Evolutionary conservation across 2,113 vertebrate genomes (phyloP).

Genomic region (Sinocyclocheilus grahami): DNA sequence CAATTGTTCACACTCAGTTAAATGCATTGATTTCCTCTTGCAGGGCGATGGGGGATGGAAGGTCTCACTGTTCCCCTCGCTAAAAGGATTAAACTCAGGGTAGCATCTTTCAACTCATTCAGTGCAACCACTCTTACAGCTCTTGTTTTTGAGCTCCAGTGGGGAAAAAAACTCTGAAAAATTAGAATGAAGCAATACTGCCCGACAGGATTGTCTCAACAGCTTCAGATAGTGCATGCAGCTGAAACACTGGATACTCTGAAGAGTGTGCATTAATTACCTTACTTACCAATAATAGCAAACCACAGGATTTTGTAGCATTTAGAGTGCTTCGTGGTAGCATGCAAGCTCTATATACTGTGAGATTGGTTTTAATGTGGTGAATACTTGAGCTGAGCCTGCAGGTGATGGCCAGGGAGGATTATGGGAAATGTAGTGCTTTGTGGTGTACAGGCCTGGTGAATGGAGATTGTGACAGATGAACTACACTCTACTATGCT

Average conservation of each 20-base stretch:
- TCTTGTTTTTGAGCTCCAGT: neutral
- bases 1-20: neutral
- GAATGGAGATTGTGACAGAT: too few relatives aligned
- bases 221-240: neutral
- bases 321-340: too few relatives aligned
- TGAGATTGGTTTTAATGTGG: too few relatives aligned
- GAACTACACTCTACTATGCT: too few relatives aligned
- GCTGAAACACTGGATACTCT: neutral
- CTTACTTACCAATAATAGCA: neutral
- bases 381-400: too few relatives aligned
- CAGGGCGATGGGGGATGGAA: slow-evolving; percentile 23
- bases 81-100: slow-evolving; percentile 54
- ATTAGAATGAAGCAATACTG: neutral
- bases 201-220: neutral
- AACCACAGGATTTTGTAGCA: too few relatives aligned
- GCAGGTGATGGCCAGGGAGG: too few relatives aligned
- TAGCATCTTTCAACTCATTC: neutral
- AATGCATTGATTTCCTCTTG: slow-evolving; percentile 55
- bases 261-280: neutral
- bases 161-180: neutral
- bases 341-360: too few relatives aligned
- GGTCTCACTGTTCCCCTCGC: neutral
- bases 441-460: too few relatives aligned
- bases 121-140: neutral
- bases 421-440: too few relatives aligned